phyloP scores from a whole-genome alignment of 2,888 invertebrate genomes.

The Iphiclides podalirius region DNA sequence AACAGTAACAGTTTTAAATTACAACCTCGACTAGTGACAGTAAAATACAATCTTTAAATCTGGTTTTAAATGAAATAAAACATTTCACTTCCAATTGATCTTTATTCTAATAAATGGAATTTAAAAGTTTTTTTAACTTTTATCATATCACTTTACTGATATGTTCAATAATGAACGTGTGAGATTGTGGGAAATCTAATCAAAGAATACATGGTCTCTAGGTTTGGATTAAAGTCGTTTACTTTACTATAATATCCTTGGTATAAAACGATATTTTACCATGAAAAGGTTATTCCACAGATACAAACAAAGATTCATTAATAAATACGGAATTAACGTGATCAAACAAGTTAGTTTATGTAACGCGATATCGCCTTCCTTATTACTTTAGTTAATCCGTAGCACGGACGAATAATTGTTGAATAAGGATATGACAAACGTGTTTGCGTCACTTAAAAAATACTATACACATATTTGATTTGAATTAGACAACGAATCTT shows the following conservation, averaged over 20 bases:
- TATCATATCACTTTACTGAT: too few relatives aligned
- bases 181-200: background rate
- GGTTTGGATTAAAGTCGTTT: background rate
- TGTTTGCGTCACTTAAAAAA: too few relatives aligned
- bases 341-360: slow-evolving; percentile 16
- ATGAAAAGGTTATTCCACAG: slow-evolving; percentile 11
- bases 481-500: too few relatives aligned
- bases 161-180: background rate
- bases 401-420: background rate
- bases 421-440: slow-evolving; percentile 3
- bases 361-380: slow-evolving; percentile 12
- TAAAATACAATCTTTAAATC: too few relatives aligned
- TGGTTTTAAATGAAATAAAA: too few relatives aligned
- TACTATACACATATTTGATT: too few relatives aligned
- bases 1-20: too few relatives aligned
- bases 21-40: too few relatives aligned
- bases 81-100: too few relatives aligned
- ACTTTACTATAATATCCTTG: background rate
- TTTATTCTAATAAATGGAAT: too few relatives aligned
- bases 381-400: slow-evolving; percentile 14
- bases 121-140: too few relatives aligned
- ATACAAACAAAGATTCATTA: slow-evolving; percentile 3
- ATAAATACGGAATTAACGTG: slow-evolving; percentile 18
- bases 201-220: background rate
- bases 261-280: slow-evolving; percentile 9